Conservation (phyloP, 1,140 invertebrate genomes). For the Ganaspis sp. region DNA sequence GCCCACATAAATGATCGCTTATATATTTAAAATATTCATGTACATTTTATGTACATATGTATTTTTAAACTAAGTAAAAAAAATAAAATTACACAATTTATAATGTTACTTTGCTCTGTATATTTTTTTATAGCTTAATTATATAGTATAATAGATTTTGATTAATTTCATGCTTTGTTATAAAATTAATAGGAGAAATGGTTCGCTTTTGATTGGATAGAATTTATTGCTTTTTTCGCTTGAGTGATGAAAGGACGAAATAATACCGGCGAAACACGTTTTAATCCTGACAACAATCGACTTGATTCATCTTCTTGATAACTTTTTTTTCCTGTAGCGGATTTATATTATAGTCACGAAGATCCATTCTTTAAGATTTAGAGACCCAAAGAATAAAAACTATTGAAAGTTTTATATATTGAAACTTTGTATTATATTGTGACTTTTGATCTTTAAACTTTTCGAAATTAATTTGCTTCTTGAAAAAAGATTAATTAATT, state of each 20-base stretch:
- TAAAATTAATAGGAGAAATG: background rate
- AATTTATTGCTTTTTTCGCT: background rate
- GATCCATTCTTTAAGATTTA: background rate
- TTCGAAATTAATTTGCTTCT: too few species aligned
- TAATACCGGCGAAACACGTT: background rate
- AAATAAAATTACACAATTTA: background rate
- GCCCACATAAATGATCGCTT: too few species aligned
- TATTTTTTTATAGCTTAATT: too few species aligned
- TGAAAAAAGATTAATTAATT: too few species aligned
- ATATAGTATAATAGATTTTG: too few species aligned
- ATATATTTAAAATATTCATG: too few species aligned
- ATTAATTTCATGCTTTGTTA: background rate
- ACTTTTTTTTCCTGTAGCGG: background rate
- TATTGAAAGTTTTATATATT: too few species aligned
- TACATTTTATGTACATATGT: too few species aligned
- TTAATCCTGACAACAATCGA: slow-evolving; percentile 13
- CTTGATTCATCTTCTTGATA: slow-evolving; percentile 6
- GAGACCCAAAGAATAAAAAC: background rate
- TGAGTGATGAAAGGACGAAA: background rate
- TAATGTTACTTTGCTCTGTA: too few species aligned
- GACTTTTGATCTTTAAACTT: too few species aligned
- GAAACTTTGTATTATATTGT: too few species aligned
- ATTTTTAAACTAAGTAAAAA: too few species aligned
- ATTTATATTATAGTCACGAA: background rate
- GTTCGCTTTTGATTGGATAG: background rate